These are phyloP conservation scores for Plebejus melissa DNA, from an alignment of 2,888 invertebrate genomes.

Conservation along the genomic window DNA sequence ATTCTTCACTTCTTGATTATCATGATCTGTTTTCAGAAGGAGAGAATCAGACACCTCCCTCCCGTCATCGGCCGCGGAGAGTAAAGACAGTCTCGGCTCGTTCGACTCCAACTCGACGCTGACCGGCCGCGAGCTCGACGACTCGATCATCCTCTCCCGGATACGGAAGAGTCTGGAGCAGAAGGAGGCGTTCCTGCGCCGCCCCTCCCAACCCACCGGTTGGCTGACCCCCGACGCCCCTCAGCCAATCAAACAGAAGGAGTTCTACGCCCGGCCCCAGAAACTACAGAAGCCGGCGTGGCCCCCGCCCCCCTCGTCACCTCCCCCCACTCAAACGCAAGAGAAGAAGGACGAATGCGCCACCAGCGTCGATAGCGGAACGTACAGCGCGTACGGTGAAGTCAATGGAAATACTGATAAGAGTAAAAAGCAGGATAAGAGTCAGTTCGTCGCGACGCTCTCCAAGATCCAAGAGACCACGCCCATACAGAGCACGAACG, in stretches of 20 bases:
- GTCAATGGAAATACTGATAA: slow-evolving; percentile 65
- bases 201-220: slow-evolving; percentile 83
- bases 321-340: slow-evolving; percentile 56
- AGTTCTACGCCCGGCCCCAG: slow-evolving; percentile 89
- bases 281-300: slow-evolving; percentile 85
- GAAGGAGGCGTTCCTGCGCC: slow-evolving; percentile 92
- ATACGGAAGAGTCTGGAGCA: slow-evolving; percentile 91
- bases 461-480: slow-evolving; percentile 82
- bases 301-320: slow-evolving; percentile 80
- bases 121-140: slow-evolving; percentile 83
- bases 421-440: slow-evolving; percentile 65
- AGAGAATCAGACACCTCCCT: slow-evolving; percentile 81
- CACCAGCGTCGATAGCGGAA: slow-evolving; percentile 71
- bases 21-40: slow-evolving; percentile 52
- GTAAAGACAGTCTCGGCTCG: slow-evolving; percentile 84
- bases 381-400: slow-evolving; percentile 69
- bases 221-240: slow-evolving; percentile 76
- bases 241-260: slow-evolving; percentile 80
- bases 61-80: slow-evolving; percentile 82
- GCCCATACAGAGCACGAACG: slow-evolving; percentile 60
- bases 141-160: slow-evolving; percentile 86
- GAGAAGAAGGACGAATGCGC: slow-evolving; percentile 69
- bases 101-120: slow-evolving; percentile 84
- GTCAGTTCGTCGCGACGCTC: slow-evolving; percentile 79
- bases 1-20: neutral